Evolutionary conservation across 2,888 invertebrate genomes (phyloP).

Genomic region (Adelphocoris suturalis): DNA sequence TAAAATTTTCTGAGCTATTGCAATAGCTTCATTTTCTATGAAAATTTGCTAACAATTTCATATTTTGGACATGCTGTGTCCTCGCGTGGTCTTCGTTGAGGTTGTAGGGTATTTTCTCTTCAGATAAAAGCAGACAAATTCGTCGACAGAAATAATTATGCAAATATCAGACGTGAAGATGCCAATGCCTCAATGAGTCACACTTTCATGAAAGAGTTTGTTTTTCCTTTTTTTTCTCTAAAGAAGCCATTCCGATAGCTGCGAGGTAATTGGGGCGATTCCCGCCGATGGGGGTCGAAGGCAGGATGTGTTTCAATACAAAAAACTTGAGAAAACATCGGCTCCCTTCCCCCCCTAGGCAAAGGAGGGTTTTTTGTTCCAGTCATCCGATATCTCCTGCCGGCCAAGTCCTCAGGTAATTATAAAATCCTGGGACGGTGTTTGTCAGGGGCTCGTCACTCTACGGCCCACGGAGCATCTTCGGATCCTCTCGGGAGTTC

Average conservation of each 20-base stretch:
- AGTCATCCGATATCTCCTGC: constrained; percentile 28
- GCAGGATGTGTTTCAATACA: constrained; percentile 17
- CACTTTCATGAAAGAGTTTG: neutral
- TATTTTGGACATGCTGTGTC: too few species aligned
- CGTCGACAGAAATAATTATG: too few species aligned
- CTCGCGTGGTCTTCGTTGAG: too few species aligned
- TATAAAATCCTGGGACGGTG: constrained; percentile 26
- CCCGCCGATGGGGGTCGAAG: neutral
- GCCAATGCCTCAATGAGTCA: neutral
- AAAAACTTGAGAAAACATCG: neutral
- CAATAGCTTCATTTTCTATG: too few species aligned
- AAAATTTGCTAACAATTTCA: too few species aligned
- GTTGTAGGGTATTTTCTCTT: too few species aligned
- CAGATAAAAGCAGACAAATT: too few species aligned
- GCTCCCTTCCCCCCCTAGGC: neutral
- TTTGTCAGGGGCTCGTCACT: constrained; percentile 8
- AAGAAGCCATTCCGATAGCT: constrained; percentile 11
- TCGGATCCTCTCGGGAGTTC: neutral
- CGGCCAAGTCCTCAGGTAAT: constrained; percentile 18
- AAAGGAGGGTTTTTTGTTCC: constrained; percentile 20
- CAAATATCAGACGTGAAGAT: too few species aligned
- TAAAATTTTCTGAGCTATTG: too few species aligned
- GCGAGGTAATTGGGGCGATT: constrained; percentile 22
- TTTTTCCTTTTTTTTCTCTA: neutral
- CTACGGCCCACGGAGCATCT: neutral